phyloP scores from a whole-genome alignment of 2,888 invertebrate species.

The Catocala sponsa region DNA sequence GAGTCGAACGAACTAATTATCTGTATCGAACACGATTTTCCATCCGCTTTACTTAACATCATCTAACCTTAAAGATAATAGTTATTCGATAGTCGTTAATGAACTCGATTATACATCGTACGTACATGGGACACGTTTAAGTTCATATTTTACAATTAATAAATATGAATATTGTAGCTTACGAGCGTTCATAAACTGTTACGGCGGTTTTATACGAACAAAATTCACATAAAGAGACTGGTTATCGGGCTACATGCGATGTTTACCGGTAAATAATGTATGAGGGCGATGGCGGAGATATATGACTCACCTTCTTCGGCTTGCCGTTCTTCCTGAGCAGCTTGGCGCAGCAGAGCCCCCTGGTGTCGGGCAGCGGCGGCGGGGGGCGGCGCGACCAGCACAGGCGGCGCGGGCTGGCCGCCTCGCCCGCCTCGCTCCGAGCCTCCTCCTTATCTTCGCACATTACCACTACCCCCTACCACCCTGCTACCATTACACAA shows the following conservation, averaged over 20 bases:
- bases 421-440: constrained; percentile 74
- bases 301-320: constrained; percentile 91
- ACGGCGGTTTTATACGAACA: not conserved
- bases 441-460: constrained; percentile 85
- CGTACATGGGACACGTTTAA: not conserved
- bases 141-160: not conserved
- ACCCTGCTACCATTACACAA: constrained; percentile 66
- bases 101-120: no score
- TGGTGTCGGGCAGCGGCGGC: constrained; percentile 90
- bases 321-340: constrained; percentile 94
- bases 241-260: not conserved
- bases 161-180: not conserved
- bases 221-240: constrained; percentile 5
- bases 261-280: constrained; percentile 17
- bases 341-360: constrained; percentile 94
- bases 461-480: constrained; percentile 68
- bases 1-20: constrained; percentile 48
- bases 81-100: no score
- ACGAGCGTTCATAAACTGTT: not conserved
- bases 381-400: constrained; percentile 81
- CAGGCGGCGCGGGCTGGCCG: constrained; percentile 73
- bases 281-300: constrained; percentile 16
- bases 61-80: not conserved
- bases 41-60: constrained; percentile 27
- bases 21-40: constrained; percentile 40